Base-by-base conservation (phyloP, 2,888 invertebrate genomes). In the Amphipyra berbera region DNA sequence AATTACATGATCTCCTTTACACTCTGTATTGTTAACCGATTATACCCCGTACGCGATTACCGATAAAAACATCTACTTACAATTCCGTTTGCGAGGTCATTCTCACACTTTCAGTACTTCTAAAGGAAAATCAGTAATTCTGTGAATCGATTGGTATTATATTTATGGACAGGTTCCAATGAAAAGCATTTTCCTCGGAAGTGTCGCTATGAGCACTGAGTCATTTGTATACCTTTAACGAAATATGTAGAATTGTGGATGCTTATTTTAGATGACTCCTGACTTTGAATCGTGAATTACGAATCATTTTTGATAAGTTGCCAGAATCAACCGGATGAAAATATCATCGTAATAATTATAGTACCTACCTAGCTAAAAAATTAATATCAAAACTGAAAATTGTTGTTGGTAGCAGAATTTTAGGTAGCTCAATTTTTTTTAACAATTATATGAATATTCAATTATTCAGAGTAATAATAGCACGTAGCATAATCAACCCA, bases 301-400 rank as follows among this genome's bases (percentile, higher is more conserved):
- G 10, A 40, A 7, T 30, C 0, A 35, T 69, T 40, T 55, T 74
- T 73, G 75, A 49, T 37, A 44, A 45, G 15, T 44, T 60, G 73
- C 73, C 73, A 73, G 41, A 45, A 35, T 2, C 10, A 52, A 10
- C 38, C 7, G 15, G 42, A 46, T 38, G 50, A 41, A 15, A 15
- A 13, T 37, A 59, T 55, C 44, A 49, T 21, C 3, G 1, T 44
- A 21, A 14, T 3, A 8, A 7, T 7, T 14, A 41, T 41, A 1
- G n/a, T n/a, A n/a, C n/a, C n/a, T n/a, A n/a, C n/a, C n/a, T n/a
- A 41, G 7, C 0, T 30, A 6, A 7, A 7, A 1, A 30, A 30
- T 30, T 2, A 7, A 7, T 30, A 30, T 30, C 4, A 4, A 30
- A 30, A 4, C 30, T 8, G 14, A 1, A 14, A 14, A 7, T 6